Evolutionary conservation across 1,140 invertebrate species (phyloP).

Genomic region (Melanaphis sacchari): DNA sequence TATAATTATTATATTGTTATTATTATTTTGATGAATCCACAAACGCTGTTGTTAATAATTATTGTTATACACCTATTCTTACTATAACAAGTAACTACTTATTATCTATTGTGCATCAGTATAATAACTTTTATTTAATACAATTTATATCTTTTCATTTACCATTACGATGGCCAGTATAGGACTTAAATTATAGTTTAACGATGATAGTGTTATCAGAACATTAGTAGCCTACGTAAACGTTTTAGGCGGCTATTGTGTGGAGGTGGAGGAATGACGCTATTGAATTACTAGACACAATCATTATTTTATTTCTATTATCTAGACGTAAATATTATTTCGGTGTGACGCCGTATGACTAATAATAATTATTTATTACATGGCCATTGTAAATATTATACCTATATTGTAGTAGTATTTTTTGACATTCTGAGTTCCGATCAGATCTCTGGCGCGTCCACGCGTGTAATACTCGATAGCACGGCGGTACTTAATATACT

Average conservation of each 20-base stretch:
- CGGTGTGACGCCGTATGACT: background rate
- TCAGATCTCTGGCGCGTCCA: background rate
- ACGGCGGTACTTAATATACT: background rate
- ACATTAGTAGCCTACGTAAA: background rate
- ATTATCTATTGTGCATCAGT: background rate
- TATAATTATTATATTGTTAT: background rate
- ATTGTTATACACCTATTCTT: background rate
- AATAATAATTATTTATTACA: background rate
- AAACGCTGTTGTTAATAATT: background rate
- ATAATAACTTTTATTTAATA: background rate
- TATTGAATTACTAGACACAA: background rate
- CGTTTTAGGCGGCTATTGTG: background rate
- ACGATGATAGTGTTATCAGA: background rate
- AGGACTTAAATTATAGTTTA: background rate
- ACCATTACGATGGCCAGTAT: background rate
- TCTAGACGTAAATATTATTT: background rate
- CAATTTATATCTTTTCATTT: background rate
- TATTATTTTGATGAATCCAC: background rate
- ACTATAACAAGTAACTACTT: too few species aligned
- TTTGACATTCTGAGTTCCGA: background rate
- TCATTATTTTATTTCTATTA: slow-evolving; percentile 11
- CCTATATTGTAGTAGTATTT: background rate
- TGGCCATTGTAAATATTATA: background rate
- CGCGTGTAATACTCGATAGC: background rate
- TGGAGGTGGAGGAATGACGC: background rate